Base-by-base conservation (phyloP, 2,888 invertebrate species). In the Eueremaeus valkanovi region DNA sequence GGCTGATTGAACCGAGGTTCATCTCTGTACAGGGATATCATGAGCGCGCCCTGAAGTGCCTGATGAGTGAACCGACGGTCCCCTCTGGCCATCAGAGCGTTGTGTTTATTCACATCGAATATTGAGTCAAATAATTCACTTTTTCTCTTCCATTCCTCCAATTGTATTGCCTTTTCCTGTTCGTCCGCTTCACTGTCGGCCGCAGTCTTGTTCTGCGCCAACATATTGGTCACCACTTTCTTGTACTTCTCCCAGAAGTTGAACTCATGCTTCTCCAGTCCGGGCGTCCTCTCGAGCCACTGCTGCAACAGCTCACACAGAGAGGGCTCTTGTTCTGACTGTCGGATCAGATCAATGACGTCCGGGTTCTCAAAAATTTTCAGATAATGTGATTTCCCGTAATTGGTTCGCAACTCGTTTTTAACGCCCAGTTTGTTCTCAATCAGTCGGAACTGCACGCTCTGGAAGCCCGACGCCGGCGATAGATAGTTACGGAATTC, bases 1-100 rank as follows among this genome's bases (percentile, higher is more conserved):
- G 98, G 98, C 83, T 97, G 96, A 80, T 95, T 95, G 86, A 99
- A 99, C 68, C 97, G 88, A 0, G 97, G 96, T 85, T 97, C 95
- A 82, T 98, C 96, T 66, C 97, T 87, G 85, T 98, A 98, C 83
- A 97, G 91, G 0, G 92, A 96, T 75, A 99, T 96, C 92, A 99
- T 93, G 82, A 99, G 91, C 33, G 98, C 98, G 5, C 98, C 99
- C 83, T 97, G 95, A 73, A 98, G 86, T 0, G 98, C 98, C 76
- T 88, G 88, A 84, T 97, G 93, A 2, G 92, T 91, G 80, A 99
- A 89, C 78, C 95, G 87, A 75, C 95, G 87, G 80, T 95, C 94
- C 18, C 85, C 96, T 77, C 95, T 88, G 0, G 90, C 88, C 0
- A 94, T 87, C 40, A 95, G 85, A 0, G 91, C 91, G 68, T 92